Evolutionary conservation across 2,888 invertebrate species (phyloP), one percentile per base, ranked within the genome.

Genomic region (Epiblema foenella): DNA sequence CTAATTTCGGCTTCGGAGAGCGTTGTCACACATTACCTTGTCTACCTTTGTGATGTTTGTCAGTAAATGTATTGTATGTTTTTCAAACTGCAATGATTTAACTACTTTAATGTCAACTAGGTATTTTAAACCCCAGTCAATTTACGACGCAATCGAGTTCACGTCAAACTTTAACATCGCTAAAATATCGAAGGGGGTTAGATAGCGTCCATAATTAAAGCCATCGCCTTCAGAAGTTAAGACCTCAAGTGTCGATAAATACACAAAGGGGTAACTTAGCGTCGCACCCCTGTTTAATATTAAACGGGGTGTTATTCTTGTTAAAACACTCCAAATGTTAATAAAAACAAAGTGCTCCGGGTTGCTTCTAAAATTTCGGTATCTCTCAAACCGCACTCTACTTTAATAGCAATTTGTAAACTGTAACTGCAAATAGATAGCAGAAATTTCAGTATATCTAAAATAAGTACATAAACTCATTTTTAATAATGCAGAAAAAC

Each of bases 201-300:
- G 66, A 71, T 67, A 57, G 71, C 67, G 60, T 17, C 65, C 58
- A 67, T 67, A 71, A 71, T 71, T 71, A 71, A 71, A 71, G 56
- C 62, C 71, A 62, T 71, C 67, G 66, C 71, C 37, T 60, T 20
- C 71, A 67, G 62, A 71, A 71, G 70, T 71, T 71, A 71, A 71
- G 71, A 67, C 67, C 67, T 62, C 57, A 56, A 67, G 71, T 71
- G 71, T 71, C 71, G 71, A 71, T 71, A 71, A 71, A 71, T 67
- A 71, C 71, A 71, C 71, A 71, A 67, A 62, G 67, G 71, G 71
- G 66, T 68, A 62, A 65, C 64, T 64, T 39, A 54, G 64, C 52
- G 52, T 64, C 58, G 49, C 59, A 69, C 65, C 70, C 70, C 65
- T 66, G 54, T 70, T 65, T 66, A 70, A 70, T 70, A 70, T 70